phyloP scores from a whole-genome alignment of 2,113 vertebrate genomes.

The Apus apus region DNA sequence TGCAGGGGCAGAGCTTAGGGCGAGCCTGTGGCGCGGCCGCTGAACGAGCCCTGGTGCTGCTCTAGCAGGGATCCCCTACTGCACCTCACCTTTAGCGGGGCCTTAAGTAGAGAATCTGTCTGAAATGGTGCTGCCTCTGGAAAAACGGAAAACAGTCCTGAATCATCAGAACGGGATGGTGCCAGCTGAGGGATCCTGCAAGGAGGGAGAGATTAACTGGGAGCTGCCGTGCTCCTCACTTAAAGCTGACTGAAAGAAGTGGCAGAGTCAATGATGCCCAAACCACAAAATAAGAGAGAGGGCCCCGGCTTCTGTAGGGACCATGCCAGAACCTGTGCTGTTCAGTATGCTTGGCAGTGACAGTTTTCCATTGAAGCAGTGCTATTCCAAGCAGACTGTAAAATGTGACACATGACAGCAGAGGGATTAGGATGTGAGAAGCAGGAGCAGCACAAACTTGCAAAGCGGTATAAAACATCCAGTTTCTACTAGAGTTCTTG shows the following conservation, averaged over 20 bases:
- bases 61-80: neutral
- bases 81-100: neutral
- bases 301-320: neutral
- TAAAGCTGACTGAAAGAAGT: neutral
- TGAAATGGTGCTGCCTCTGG: neutral
- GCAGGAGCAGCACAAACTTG: neutral
- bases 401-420: neutral
- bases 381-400: neutral
- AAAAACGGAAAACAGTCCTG: neutral
- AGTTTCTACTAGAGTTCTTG: neutral
- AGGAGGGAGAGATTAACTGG: fast-evolving
- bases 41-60: too few species aligned
- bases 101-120: neutral
- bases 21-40: neutral
- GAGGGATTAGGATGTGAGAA: neutral
- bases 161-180: neutral
- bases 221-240: neutral
- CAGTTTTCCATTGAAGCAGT: neutral
- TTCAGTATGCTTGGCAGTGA: neutral
- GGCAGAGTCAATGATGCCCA: neutral
- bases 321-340: too few species aligned
- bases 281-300: neutral
- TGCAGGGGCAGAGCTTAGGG: neutral
- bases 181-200: neutral
- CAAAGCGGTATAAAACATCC: neutral